These are phyloP conservation scores for Gobiocypris rarus DNA, from an alignment of 2,113 vertebrate genomes.

Conservation along the genomic window DNA sequence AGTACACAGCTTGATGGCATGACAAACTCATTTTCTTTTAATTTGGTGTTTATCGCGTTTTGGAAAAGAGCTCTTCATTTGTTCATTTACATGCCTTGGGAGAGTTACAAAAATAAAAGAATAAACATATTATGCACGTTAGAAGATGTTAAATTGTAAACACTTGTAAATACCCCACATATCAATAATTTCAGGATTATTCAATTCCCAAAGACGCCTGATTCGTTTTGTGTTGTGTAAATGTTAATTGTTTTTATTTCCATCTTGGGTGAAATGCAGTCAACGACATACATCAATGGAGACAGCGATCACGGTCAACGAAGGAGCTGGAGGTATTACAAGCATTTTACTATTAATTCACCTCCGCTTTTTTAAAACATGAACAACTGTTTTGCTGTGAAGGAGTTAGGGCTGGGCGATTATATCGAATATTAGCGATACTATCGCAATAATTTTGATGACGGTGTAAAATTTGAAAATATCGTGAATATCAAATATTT, in stretches of 20 bases:
- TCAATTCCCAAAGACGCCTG: not conserved
- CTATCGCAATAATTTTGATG: no score
- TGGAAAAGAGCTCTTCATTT: no score
- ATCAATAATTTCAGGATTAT: not conserved
- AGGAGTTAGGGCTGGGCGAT: no score
- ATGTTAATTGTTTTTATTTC: constrained; percentile 48
- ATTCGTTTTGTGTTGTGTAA: not conserved
- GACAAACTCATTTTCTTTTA: no score
- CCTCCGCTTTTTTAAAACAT: not conserved
- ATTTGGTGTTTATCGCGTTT: no score
- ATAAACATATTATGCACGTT: not conserved
- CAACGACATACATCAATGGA: constrained; percentile 86
- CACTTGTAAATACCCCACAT: not conserved
- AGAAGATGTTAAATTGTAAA: not conserved
- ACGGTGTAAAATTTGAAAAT: no score
- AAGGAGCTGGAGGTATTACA: constrained; percentile 88
- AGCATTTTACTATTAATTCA: not conserved
- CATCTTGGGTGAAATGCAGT: constrained; percentile 66
- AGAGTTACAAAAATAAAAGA: not conserved
- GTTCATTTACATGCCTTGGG: not conserved
- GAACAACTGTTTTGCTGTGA: no score
- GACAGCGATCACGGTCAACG: constrained; percentile 77
- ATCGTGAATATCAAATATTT: no score
- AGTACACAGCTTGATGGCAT: no score
- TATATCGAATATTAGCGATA: no score